Evolutionary conservation across 2,888 invertebrate species (phyloP).

Genomic region (Strigamia transsilvanica): DNA sequence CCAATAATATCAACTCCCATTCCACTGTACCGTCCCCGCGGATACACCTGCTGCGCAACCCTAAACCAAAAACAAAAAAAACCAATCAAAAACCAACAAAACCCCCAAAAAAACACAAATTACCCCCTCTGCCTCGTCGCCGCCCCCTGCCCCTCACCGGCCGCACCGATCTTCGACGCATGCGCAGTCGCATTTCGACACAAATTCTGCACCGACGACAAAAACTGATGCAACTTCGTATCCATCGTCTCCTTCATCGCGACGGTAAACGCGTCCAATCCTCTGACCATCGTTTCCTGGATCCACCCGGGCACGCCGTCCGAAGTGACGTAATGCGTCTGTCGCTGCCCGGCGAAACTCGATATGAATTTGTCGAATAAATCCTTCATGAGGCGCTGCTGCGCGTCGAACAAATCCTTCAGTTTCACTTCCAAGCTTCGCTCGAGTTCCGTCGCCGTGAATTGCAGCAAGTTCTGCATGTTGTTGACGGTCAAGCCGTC

Average conservation of each 20-base stretch:
- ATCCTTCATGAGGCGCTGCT: neutral
- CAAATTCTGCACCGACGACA: neutral
- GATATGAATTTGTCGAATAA: neutral
- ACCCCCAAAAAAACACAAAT: neutral
- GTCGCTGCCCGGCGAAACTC: neutral
- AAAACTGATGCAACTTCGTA: conserved; percentile 10
- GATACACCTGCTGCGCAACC: neutral
- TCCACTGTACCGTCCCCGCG: neutral
- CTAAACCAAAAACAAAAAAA: neutral
- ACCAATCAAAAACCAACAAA: neutral
- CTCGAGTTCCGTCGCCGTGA: neutral
- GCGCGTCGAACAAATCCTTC: neutral
- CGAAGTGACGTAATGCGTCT: neutral
- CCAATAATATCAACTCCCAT: conserved; percentile 22
- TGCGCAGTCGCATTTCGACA: neutral
- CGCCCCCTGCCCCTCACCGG: neutral
- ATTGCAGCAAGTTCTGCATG: neutral
- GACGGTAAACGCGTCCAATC: neutral
- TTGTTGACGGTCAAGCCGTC: neutral
- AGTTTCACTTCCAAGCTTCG: neutral
- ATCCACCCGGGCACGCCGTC: neutral
- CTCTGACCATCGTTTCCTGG: neutral
- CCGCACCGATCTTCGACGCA: neutral
- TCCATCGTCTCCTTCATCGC: conserved; percentile 16
- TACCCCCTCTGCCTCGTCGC: neutral